Evolutionary conservation across 2,888 invertebrate species (phyloP), one percentile per base, ranked within the genome.

Genomic region (Anagyrus pseudococci): DNA sequence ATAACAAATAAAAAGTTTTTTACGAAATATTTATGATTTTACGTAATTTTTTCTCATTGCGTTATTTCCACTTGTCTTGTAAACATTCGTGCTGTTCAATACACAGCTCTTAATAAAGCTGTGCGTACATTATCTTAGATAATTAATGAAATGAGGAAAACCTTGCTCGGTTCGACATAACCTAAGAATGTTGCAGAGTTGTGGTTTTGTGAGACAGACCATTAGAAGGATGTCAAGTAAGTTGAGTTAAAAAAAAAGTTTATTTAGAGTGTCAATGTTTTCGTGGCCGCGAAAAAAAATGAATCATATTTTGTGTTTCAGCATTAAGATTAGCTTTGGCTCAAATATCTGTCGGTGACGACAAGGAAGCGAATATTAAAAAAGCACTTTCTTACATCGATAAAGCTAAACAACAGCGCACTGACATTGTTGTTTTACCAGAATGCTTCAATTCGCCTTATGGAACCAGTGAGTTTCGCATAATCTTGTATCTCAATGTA

Each of bases 381-480:
- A 86, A 87, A 71, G 95, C 94, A 0, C 82, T 88, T 0, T 83
- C 84, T 46, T 85, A 90, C 68, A 91, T 97, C 60, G 83, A 86
- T 62, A 84, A 87, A 66, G 94, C 94, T 0, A 88, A 89, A 67
- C 80, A 85, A 54, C 82, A 85, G 54, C 83, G 85, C 13, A 89
- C 91, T 0, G 84, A 88, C 46, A 71, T 93, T 26, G 82, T 92
- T 23, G 85, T 87, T 0, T 78, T 93, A 6, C 92, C 93, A 10
- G 98, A 98, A 82, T 96, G 95, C 78, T 98, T 97, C 75, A 98
- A 97, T 79, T 92, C 93, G 17, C 97, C 97, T 0, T 97, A 97
- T 81, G 97, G 96, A 59, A 90, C 90, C 52, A 85, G 89, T 89
- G 81, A 82, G 48, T 67, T 46, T 25, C 41, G 19, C 41, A 29